A percentile compares a stretch with the other conserved stretches of the same genome.
These are phyloP conservation scores for Lasioglossum pauxillum DNA, from an alignment of 2,888 invertebrate genomes.

Conservation along the genomic window DNA sequence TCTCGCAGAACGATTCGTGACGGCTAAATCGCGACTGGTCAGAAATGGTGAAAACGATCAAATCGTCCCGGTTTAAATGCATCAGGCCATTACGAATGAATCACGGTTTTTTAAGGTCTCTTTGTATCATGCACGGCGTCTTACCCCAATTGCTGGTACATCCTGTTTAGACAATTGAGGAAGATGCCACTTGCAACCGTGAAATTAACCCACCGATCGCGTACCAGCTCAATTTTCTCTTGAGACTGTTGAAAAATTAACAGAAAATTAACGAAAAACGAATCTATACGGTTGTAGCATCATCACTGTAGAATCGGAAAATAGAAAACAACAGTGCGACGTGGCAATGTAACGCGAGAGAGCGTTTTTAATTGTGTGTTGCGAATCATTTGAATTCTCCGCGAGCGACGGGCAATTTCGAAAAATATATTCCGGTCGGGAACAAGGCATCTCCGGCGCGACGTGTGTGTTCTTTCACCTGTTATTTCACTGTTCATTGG, in stretches of 20 bases:
- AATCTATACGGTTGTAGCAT: not conserved
- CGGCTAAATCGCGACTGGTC: not conserved
- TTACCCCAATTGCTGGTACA: constrained; percentile 21
- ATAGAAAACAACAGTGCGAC: not conserved
- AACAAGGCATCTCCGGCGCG: constrained; percentile 18
- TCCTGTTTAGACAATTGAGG: constrained; percentile 28
- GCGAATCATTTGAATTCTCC: constrained; percentile 2
- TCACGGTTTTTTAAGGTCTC: constrained; percentile 12
- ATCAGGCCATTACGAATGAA: constrained; percentile 5
- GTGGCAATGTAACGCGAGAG: not conserved
- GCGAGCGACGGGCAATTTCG: not conserved
- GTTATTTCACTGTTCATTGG: constrained; percentile 58
- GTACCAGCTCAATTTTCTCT: not conserved
- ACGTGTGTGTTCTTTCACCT: constrained; percentile 57
- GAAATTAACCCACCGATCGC: constrained; percentile 1
- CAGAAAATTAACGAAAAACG: not conserved
- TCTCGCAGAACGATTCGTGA: not conserved
- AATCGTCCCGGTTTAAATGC: constrained; percentile 13
- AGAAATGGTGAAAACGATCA: not conserved
- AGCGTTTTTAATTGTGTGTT: not conserved
- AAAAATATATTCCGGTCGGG: constrained; percentile 13
- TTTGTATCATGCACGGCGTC: not conserved
- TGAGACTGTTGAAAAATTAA: not conserved
- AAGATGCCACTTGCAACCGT: constrained; percentile 13
- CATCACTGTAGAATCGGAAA: not conserved